Evolutionary conservation across 2,797 vertebrate species (phyloP).

Genomic region (Crocidura indochinensis): DNA sequence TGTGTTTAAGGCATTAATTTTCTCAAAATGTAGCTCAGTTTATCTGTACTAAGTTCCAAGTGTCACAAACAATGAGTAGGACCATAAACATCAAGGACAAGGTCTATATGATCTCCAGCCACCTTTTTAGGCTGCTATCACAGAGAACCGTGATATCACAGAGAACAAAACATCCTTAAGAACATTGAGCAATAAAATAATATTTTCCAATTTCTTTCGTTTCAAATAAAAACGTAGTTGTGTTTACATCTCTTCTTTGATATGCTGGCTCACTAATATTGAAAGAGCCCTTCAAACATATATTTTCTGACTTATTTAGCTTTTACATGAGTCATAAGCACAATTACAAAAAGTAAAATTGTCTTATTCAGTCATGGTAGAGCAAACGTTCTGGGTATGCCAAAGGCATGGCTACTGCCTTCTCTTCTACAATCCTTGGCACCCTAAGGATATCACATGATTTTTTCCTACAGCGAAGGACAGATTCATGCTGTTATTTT

Average conservation of each 20-base stretch:
- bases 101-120: neutral
- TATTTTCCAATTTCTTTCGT: constrained; percentile 54
- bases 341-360: constrained; percentile 70
- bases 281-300: constrained; percentile 54
- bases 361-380: constrained; percentile 76
- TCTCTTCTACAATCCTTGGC: constrained; percentile 75
- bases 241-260: constrained; percentile 71
- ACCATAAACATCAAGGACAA: neutral
- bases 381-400: constrained; percentile 57
- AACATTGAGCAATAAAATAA: neutral
- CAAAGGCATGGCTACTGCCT: constrained; percentile 75
- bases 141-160: neutral
- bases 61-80: neutral
- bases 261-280: constrained; percentile 68
- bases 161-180: neutral
- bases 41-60: neutral
- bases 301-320: constrained; percentile 68
- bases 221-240: constrained; percentile 43
- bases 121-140: neutral
- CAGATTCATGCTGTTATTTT: constrained; percentile 84
- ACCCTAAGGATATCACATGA: constrained; percentile 72
- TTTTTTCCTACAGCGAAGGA: constrained; percentile 78
- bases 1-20: constrained; percentile 22
- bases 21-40: neutral
- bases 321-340: constrained; percentile 69